Evolutionary conservation across 1,140 invertebrate genomes (phyloP).

Genomic region (Apolygus lucorum): DNA sequence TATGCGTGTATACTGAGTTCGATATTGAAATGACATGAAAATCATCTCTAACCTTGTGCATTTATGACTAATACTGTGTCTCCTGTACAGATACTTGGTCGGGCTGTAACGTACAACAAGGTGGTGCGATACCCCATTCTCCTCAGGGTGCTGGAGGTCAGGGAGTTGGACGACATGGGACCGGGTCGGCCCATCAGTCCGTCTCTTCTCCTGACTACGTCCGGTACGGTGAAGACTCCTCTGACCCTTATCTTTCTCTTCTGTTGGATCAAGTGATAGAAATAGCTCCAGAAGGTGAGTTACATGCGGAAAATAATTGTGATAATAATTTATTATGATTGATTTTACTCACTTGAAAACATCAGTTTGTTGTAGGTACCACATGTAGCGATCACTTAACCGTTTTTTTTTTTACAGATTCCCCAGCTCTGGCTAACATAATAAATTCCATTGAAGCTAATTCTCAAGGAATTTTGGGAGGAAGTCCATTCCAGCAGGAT

Average conservation of each 20-base stretch:
- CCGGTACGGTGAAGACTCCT: constrained; percentile 30
- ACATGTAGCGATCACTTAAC: no score
- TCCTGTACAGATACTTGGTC: neutral
- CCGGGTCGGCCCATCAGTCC: neutral
- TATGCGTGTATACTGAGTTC: no score
- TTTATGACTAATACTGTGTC: no score
- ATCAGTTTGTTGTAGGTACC: no score
- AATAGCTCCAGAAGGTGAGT: constrained; percentile 52
- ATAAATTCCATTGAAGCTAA: constrained; percentile 43
- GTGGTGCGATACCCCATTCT: constrained; percentile 23
- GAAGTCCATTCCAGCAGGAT: constrained; percentile 7
- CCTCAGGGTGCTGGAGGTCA: constrained; percentile 37
- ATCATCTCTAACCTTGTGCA: no score
- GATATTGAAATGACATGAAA: no score
- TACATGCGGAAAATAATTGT: no score
- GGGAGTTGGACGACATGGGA: constrained; percentile 11
- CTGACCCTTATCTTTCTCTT: constrained; percentile 65
- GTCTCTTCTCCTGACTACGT: constrained; percentile 12
- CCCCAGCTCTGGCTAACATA: constrained; percentile 43
- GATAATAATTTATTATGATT: no score
- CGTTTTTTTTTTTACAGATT: constrained; percentile 33
- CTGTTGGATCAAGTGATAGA: constrained; percentile 78
- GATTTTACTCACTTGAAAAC: no score
- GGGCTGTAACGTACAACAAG: neutral
- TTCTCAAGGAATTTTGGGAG: neutral